phyloP scores from a whole-genome alignment of 2,113 vertebrate species.

The Cyrtonyx montezumae region DNA sequence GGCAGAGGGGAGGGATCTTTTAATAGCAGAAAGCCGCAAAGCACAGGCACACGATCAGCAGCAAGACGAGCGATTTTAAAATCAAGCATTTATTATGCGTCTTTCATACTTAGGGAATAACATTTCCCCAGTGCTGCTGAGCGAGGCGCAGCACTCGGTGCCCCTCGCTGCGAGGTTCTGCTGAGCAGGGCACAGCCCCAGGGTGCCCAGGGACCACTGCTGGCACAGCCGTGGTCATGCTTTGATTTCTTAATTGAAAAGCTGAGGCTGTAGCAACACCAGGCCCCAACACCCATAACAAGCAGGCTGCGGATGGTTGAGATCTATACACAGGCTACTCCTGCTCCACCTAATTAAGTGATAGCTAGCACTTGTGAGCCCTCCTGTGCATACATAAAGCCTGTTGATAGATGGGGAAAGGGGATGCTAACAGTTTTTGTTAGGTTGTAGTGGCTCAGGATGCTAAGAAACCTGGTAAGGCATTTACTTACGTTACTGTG shows the following conservation, averaged over 20 bases:
- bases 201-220: neutral
- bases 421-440: neutral
- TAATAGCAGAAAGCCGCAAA: neutral
- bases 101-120: neutral
- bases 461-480: neutral
- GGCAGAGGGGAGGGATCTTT: accelerated
- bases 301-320: neutral
- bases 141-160: neutral
- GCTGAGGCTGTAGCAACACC: slow-evolving; percentile 13
- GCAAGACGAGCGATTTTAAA: neutral
- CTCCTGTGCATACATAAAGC: neutral
- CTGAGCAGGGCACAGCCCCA: slow-evolving; percentile 8
- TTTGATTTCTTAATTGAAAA: slow-evolving; percentile 45
- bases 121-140: slow-evolving; percentile 2
- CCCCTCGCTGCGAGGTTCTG: neutral
- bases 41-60: neutral
- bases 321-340: neutral
- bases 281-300: neutral
- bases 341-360: neutral
- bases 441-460: neutral
- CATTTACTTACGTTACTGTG: neutral
- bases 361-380: neutral
- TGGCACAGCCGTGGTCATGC: neutral
- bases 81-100: neutral
- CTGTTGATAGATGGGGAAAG: neutral